Base-by-base conservation (phyloP, 2,797 vertebrate genomes). In the Tragelaphus eurycerus region DNA sequence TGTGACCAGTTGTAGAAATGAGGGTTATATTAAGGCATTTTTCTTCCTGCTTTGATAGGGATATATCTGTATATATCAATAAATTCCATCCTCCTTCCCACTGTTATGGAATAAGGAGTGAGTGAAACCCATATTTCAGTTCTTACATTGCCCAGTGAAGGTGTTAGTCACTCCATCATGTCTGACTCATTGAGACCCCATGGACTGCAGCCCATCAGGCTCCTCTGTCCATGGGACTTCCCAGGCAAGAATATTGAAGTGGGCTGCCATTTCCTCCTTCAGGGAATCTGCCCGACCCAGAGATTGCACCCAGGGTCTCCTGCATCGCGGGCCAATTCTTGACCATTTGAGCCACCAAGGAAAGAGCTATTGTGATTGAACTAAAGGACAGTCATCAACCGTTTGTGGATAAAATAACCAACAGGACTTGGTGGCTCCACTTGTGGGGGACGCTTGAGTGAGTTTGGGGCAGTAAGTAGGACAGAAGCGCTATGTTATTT, bases 371-470 rank as follows among this genome's bases (percentile, higher is more conserved):
- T 59, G 10, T 85, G 82, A 81, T n/a, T 90, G 13, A 94, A 34
- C 29, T 88, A 43, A 79, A 93, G 85, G 43, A 14, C 38, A 92
- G n/a, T 54, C 7, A 43, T 46, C 25, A 62, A 90, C 8, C 11
- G 29, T 52, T 90, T 85, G 59, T 88, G 57, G 21, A 60, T 79
- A 71, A 97, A 76, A 88, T 62, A 95, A 86, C 29, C 83, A 79
- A 74, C 59, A 83, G 34, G 31, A 62, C 48, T 86, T 82, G 60
- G 31, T 88, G 43, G 38, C 52, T 88, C 25, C 17, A 21, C 34
- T 83, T 93, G 87, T 14, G 23, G 64, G n/a, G 7, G 88, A 84
- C 71, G 38, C 16, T 50, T 23, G 19, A 85, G 64, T 76, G 38
- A 86, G 7, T 93, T 93, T 78, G n/a, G 43, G 52, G 31, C 31